A percentile compares a stretch with the other conserved stretches of the same genome.
phyloP scores from a whole-genome alignment of 2,797 vertebrate genomes.

The Pseudopleuronectes americanus region DNA sequence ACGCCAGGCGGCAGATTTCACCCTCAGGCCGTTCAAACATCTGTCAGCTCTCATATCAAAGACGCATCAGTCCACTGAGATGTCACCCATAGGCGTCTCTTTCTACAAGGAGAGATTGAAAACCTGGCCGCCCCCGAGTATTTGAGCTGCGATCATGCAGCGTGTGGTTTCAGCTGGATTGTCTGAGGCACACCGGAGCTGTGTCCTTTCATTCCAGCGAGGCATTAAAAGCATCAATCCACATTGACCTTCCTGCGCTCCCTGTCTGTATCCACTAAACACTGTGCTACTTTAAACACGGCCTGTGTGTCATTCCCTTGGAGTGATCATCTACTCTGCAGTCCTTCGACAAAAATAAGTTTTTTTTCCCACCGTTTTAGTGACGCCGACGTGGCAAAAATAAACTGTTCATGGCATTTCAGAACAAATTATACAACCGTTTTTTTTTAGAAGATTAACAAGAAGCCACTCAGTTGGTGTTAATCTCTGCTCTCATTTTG shows the following conservation, averaged over 20 bases:
- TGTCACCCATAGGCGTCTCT: conserved; percentile 47
- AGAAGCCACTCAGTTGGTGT: neutral
- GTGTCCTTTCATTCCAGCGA: neutral
- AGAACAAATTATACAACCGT: too few species aligned
- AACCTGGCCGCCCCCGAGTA: conserved; percentile 18
- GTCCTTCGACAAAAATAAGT: neutral
- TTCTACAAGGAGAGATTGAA: conserved; percentile 39
- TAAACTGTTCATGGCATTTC: neutral
- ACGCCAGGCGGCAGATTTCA: conserved; percentile 38
- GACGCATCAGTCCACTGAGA: conserved; percentile 44
- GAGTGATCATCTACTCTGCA: neutral
- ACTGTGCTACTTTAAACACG: neutral
- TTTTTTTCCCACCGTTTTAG: neutral
- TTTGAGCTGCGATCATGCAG: conserved; percentile 26
- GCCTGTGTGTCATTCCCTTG: neutral
- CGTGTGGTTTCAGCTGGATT: neutral
- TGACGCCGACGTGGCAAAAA: neutral
- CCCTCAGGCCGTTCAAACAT: conserved; percentile 57
- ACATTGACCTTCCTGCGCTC: neutral
- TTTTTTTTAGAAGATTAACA: conserved; percentile 1
- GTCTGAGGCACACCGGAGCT: neutral
- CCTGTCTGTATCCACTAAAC: neutral
- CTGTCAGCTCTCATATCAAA: conserved; percentile 76
- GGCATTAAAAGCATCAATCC: neutral
- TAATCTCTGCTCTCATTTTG: neutral